Evolutionary conservation across 2,797 vertebrate species (phyloP), one percentile per base, ranked within the genome.

Genomic region (Urosaurus nigricauda): DNA sequence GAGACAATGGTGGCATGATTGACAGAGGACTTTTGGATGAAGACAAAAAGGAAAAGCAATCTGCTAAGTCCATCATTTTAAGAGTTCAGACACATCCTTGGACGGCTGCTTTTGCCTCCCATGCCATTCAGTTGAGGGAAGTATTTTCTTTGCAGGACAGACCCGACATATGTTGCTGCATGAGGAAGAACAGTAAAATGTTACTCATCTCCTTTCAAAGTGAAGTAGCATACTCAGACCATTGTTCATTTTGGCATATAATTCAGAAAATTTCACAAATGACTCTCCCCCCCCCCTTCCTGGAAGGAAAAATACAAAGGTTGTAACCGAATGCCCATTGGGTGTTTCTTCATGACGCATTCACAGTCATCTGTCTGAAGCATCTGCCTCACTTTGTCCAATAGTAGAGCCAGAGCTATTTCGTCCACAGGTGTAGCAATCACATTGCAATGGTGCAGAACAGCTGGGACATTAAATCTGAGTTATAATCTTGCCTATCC

Each of bases 401-500:
- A 75, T 75, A 40, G 21, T 19, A 40, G 73, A 21, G 19, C 73
- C 21, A 3, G 19, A 21, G 1, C 19, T 40, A 12, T 60, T 58
- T 24, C 8, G 51, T 40, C 80, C 58, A 11, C 9, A 47, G 19
- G 24, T 47, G n/a, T n/a, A 79, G 60, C 35, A 83, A 9, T 35
- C 60, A 16, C 32, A 43, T 37, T 79, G 60, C 12, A 53, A 21
- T 78, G 75, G 14, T 40, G 40, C 63, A 71, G 60, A 60, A 6
- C 32, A 17, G n/a, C 58, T 16, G 19, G 70, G 82, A 47, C 65
- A 11, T 84, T 79, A 79, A 58, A 56, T 5, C 21, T 35, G 35
- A 88, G 51, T n/a, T 71, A n/a, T 88, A 78, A 79, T 47, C 87
- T 21, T 88, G 47, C 29, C 74, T 88, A 40, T 68, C 75, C 63